phyloP scores from a whole-genome alignment of 2,797 vertebrate genomes.

The Phoebastria nigripes region DNA sequence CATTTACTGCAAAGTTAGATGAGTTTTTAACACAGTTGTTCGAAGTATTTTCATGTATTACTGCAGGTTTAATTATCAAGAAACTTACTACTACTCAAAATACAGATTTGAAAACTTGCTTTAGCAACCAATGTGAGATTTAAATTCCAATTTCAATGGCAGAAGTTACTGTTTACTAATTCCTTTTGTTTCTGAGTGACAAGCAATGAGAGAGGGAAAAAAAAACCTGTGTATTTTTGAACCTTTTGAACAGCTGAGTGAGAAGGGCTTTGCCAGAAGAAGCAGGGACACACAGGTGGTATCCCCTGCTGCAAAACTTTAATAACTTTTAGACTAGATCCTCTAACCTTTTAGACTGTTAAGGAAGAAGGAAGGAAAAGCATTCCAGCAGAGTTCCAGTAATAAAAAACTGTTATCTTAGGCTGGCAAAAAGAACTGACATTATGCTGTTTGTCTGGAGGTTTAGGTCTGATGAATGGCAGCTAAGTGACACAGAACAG shows the following conservation, averaged over 20 bases:
- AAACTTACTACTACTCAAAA: neutral
- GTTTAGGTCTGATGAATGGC: constrained; percentile 5
- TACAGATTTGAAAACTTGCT: neutral
- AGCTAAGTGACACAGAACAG: neutral
- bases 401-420: constrained; percentile 54
- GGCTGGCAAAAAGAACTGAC: constrained; percentile 29
- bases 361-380: neutral
- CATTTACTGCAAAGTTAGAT: neutral
- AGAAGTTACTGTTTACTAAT: neutral
- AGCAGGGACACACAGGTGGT: neutral
- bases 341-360: neutral
- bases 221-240: neutral
- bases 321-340: constrained; percentile 13
- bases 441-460: constrained; percentile 1
- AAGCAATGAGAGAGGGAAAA: neutral
- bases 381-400: constrained; percentile 36
- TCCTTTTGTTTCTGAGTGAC: neutral
- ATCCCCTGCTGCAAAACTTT: constrained; percentile 20
- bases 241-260: neutral
- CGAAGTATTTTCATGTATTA: neutral
- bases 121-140: neutral
- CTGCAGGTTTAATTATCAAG: neutral
- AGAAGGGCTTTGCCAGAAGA: neutral
- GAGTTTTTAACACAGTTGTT: neutral
- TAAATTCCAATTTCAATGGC: neutral